Evolutionary conservation across 2,888 invertebrate genomes (phyloP).

Genomic region (Synanthedon andrenaeformis): DNA sequence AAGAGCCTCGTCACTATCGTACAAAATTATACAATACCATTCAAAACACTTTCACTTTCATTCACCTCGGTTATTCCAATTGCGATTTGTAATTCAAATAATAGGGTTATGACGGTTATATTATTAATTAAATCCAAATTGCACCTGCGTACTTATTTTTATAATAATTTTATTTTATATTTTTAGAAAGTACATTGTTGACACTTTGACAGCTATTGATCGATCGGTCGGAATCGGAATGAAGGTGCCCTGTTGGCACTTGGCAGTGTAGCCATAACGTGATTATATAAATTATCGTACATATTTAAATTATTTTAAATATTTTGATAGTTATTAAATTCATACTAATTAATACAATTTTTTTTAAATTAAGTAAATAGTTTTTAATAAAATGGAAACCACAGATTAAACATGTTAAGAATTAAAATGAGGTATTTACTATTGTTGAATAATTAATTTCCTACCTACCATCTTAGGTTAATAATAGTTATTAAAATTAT

Average conservation of each 20-base stretch:
- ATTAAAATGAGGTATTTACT: no score
- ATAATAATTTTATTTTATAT: constrained; percentile 27
- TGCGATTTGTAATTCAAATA: constrained; percentile 4
- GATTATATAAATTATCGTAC: no score
- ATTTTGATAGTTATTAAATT: no score
- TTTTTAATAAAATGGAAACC: no score
- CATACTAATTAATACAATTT: no score
- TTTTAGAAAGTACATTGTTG: constrained; percentile 42
- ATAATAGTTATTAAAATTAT: no score
- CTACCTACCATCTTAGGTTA: no score
- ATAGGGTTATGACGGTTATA: not conserved
- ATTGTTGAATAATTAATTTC: no score
- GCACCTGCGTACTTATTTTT: not conserved
- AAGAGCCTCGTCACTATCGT: constrained; percentile 53
- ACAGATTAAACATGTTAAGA: no score
- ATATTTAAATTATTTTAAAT: no score
- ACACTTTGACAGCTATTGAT: constrained; percentile 65
- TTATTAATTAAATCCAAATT: not conserved
- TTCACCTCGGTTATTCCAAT: constrained; percentile 10
- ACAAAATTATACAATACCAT: constrained; percentile 26
- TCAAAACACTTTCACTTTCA: constrained; percentile 50
- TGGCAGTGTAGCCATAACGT: constrained; percentile 38
- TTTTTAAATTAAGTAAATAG: no score
- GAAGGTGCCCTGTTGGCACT: constrained; percentile 67
- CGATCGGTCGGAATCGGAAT: constrained; percentile 28